Evolutionary conservation across 1,140 invertebrate species (phyloP), one percentile per base, ranked within the genome.

Genomic region (Pantala flavescens): DNA sequence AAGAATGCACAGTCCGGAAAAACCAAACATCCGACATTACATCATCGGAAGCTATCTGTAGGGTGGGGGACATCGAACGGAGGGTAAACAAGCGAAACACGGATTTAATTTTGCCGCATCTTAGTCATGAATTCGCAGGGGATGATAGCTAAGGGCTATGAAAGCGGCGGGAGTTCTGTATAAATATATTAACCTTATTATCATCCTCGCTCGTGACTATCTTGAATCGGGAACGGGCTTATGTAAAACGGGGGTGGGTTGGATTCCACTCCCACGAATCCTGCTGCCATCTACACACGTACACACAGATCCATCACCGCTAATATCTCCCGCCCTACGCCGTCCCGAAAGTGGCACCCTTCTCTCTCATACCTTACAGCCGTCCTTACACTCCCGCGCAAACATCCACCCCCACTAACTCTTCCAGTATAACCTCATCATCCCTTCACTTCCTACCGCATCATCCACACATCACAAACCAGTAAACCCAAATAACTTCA

Each of bases 391-490:
- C 28, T 36, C 28, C 28, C 28, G 28, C 28, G 9, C 28, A 36
- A 36, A 36, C 28, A 36, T 36, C 28, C 28, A 2, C 28, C 28
- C 9, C 9, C 28, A 2, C 28, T 36, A 36, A 36, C n/a, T 21
- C 49, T 63, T 16, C 49, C 49, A 63, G 49, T 21, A 63, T 21
- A 21, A 63, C 49, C 49, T 63, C 49, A 63, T 63, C 49, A 63
- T 63, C 49, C 49, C 49, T 63, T 63, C 49, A 63, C 49, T 63
- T 63, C 49, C 49, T 63, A 21, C 49, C 49, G 49, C 49, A 63
- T 63, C 49, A 63, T 63, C 49, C 49, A 63, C 49, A 63, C 49
- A 63, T 63, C 49, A 63, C 49, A 63, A 63, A 63, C 49, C 49
- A 63, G 49, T 19, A 63, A 63, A 21, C 49, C 49, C 49, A 63